These are phyloP conservation scores for Caenorhabditis auriculariae DNA, from an alignment of 2,888 invertebrate species.

Conservation along the genomic window DNA sequence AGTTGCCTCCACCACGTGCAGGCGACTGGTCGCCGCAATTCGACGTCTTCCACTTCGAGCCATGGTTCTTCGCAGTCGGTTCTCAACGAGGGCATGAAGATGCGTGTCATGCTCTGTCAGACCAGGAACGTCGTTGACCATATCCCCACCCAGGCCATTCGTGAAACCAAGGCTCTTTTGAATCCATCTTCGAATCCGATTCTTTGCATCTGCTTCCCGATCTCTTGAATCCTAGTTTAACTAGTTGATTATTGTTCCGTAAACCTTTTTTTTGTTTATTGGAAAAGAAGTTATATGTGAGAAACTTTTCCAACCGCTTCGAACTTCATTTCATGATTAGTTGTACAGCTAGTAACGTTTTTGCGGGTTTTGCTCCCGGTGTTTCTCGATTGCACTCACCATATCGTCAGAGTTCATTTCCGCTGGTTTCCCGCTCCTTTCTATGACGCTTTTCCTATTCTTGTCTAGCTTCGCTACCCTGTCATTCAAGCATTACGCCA, in stretches of 20 bases:
- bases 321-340: background rate
- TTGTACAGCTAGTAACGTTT: too few relatives aligned
- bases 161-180: slow-evolving; percentile 54
- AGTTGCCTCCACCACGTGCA: slow-evolving; percentile 55
- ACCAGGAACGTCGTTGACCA: slow-evolving; percentile 38
- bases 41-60: slow-evolving; percentile 23
- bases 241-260: background rate
- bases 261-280: background rate
- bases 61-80: slow-evolving; percentile 20
- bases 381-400: too few relatives aligned
- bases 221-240: slow-evolving; percentile 1
- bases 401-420: too few relatives aligned
- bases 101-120: slow-evolving; percentile 56
- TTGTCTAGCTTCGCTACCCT: too few relatives aligned
- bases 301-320: background rate
- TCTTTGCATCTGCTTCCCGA: slow-evolving; percentile 54
- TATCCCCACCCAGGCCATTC: slow-evolving; percentile 50
- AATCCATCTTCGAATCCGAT: slow-evolving; percentile 53
- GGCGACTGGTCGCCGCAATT: slow-evolving; percentile 22
- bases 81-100: slow-evolving; percentile 43
- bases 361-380: too few relatives aligned
- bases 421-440: too few relatives aligned
- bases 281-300: background rate
- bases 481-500: too few relatives aligned
- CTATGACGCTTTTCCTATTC: too few relatives aligned